phyloP scores from a whole-genome alignment of 2,113 vertebrate genomes.

The Plecotus auritus region DNA sequence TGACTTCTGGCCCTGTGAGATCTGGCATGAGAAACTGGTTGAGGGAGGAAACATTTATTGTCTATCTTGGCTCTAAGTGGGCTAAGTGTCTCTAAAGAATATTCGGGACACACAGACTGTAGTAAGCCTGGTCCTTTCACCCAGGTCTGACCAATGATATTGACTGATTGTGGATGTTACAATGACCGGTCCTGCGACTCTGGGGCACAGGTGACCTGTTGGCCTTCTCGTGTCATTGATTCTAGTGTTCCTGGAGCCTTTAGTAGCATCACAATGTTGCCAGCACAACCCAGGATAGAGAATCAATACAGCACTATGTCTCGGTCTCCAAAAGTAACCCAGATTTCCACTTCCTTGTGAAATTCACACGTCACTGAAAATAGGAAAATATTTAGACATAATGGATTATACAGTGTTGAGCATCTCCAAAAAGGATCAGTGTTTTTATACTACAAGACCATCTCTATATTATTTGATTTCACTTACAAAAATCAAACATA shows the following conservation, averaged over 20 bases:
- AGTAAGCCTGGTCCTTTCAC: not conserved
- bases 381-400: not conserved
- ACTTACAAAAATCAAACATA: conserved; percentile 13
- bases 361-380: conserved; percentile 34
- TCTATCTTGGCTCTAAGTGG: not conserved
- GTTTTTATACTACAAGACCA: not conserved
- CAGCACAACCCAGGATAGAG: not conserved
- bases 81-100: not conserved
- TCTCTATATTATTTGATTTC: not conserved
- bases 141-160: not conserved
- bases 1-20: not conserved
- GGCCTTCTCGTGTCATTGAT: not conserved
- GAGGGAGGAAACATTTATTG: not conserved
- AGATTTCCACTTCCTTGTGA: not conserved
- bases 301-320: not conserved
- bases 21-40: not conserved
- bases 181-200: not conserved
- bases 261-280: not conserved
- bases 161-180: not conserved
- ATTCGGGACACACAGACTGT: not conserved
- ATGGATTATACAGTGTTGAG: not conserved
- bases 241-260: not conserved
- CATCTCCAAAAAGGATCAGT: not conserved
- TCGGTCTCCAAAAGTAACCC: not conserved
- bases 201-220: not conserved